Evolutionary conservation across 2,888 invertebrate species (phyloP), one percentile per base, ranked within the genome.

Genomic region (Erebia palarica): DNA sequence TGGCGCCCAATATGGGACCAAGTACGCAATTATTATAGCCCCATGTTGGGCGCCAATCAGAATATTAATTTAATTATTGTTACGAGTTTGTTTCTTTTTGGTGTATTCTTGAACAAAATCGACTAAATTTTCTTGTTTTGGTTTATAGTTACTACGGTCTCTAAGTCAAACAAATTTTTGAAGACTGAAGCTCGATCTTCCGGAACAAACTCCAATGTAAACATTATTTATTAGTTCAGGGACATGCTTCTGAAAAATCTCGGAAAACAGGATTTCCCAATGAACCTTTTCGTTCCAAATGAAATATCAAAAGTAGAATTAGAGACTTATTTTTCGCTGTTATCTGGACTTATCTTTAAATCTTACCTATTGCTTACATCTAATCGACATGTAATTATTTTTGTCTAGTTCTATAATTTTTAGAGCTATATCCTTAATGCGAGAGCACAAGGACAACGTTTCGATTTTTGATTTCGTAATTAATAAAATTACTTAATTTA

Each of bases 101-200:
- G n/a, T 51, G 7, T 51, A n/a, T 3, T 51, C 7, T n/a, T 51
- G 4, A 51, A 18, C 18, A 10, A 1, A 55, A 18, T 18, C 0
- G 3, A 18, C 3, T 57, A 21, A 57, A 21, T 21, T 3, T n/a
- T 58, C 5, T 63, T 63, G 11, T 47, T 21, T 1, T 49, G 10
- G 27, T 59, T 59, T 27, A 10, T 27, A 67, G 59, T 51, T 9
- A 16, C 14, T 27, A 10, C n/a, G 16, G n/a, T 44, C 47, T 11
- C 27, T n/a, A 59, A 21, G 3, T 49, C 27, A 21, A 67, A n/a
- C 59, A 59, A 49, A 67, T 67, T 67, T 47, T 59, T 59, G 49
- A 67, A 67, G 59, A 59, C 67, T 67, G 67, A 67, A 58, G 59
- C 58, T 67, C 66, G 18, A 66, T 57, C 55, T 65, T 18, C 57